A percentile compares a stretch with the other conserved stretches of the same genome.
phyloP scores from a whole-genome alignment of 2,888 invertebrate genomes.

The Branchipolynoe longqiensis region DNA sequence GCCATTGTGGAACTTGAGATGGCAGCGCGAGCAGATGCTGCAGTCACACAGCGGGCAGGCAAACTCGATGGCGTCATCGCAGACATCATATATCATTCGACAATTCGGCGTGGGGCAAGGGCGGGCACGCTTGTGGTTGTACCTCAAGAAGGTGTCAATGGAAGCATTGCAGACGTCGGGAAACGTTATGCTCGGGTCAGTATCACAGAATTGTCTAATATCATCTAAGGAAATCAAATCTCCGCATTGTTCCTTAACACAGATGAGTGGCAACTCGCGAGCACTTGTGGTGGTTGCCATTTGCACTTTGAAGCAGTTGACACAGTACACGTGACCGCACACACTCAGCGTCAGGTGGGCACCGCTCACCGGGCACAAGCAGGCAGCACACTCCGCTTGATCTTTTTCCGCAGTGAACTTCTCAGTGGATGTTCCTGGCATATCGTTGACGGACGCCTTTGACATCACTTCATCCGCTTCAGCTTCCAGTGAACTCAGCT shows the following conservation, averaged over 20 bases:
- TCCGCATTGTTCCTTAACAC: constrained; percentile 42
- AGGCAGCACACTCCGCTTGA: constrained; percentile 22
- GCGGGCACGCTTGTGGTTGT: constrained; percentile 12
- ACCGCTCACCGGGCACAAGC: constrained; percentile 4
- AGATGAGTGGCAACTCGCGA: constrained; percentile 15
- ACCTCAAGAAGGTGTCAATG: constrained; percentile 30
- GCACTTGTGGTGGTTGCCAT: not conserved
- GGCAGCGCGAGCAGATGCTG: constrained; percentile 41
- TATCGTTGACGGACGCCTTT: not conserved
- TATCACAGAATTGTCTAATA: constrained; percentile 34
- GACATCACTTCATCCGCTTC: not conserved
- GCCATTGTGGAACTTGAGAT: constrained; percentile 25
- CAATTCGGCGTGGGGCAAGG: constrained; percentile 42
- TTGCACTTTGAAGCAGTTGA: constrained; percentile 42
- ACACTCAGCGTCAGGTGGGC: not conserved
- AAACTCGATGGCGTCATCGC: constrained; percentile 45
- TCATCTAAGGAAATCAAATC: constrained; percentile 16
- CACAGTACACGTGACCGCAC: constrained; percentile 36
- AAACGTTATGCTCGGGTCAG: not conserved
- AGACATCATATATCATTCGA: constrained; percentile 34
- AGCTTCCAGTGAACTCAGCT: not conserved
- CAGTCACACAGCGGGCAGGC: constrained; percentile 18
- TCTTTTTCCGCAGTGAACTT: not conserved
- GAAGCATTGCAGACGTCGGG: constrained; percentile 14
- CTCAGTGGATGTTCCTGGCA: not conserved